Evolutionary conservation across 1,140 invertebrate species (phyloP).

Genomic region (Ylistrum balloti): DNA sequence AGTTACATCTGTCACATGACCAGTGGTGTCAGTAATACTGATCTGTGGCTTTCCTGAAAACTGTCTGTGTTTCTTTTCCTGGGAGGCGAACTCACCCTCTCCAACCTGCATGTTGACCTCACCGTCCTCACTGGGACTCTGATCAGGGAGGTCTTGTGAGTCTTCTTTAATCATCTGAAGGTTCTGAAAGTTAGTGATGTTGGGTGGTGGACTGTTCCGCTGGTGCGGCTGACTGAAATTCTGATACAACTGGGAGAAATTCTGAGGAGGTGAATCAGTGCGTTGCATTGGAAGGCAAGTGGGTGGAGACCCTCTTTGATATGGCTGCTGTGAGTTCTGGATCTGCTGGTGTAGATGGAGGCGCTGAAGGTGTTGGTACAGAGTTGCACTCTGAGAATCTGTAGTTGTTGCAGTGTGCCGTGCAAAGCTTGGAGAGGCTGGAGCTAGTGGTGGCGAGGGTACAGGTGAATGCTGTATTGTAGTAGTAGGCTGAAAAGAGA

Average conservation of each 20-base stretch:
- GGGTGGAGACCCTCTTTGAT: conserved; percentile 64
- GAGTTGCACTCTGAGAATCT: conserved; percentile 68
- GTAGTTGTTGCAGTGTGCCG: conserved; percentile 64
- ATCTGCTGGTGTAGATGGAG: conserved; percentile 82
- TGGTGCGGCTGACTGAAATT: conserved; percentile 69
- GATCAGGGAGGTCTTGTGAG: conserved; percentile 67
- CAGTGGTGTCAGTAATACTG: conserved; percentile 91
- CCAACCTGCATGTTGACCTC: conserved; percentile 51
- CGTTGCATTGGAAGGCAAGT: conserved; percentile 58
- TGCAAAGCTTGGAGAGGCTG: conserved; percentile 79
- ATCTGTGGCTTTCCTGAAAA: conserved; percentile 88
- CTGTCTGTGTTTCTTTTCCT: conserved; percentile 59
- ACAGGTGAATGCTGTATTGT: conserved; percentile 66
- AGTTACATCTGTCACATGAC: conserved; percentile 87
- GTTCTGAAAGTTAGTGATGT: conserved; percentile 83
- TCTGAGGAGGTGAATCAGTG: conserved; percentile 66
- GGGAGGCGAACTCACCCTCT: conserved; percentile 52
- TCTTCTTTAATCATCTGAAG: conserved; percentile 93
- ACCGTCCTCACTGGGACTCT: conserved; percentile 59
- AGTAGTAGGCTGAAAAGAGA: conserved; percentile 54
- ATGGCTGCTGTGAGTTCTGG: conserved; percentile 59
- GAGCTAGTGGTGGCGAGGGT: conserved; percentile 75
- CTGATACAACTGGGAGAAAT: conserved; percentile 70
- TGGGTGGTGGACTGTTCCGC: conserved; percentile 78
- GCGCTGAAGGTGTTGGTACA: conserved; percentile 82